Evolutionary conservation across 2,797 vertebrate species (phyloP), one percentile per base, ranked within the genome.

Genomic region (Cichlasoma orientale): DNA sequence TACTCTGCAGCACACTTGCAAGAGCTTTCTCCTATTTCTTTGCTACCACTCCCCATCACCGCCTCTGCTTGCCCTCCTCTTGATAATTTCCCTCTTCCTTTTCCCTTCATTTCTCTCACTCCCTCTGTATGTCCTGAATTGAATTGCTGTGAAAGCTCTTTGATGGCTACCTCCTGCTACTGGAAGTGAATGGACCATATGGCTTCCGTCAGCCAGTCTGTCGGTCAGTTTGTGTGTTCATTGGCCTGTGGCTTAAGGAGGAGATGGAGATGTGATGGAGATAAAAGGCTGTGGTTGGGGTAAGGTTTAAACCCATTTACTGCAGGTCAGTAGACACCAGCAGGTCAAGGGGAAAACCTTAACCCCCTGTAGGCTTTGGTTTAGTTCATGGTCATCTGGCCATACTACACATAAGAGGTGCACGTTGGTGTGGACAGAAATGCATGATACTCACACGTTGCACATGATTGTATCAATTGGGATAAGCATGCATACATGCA

Each of bases 131-230:
- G 31, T 77, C 84, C 83, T 89, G 89, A 89, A 84, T 86, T 82
- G 87, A 90, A 83, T 77, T 89, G 74, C 81, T 75, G 77, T 77
- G 86, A 86, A 77, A 84, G 86, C 81, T 86, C 88, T 94, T 95
- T 93, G 91, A 93, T 91, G 90, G 78, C 84, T 89, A 91, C 91
- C 93, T 93, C 91, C 92, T 83, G 86, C 91, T 82, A 87, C 72
- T 89, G 89, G 75, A 92, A 87, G 84, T 91, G 94, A 94, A 93
- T 85, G 84, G 88, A 81, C 92, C 94, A 95, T 95, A 95, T 95
- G 94, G 91, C 89, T 88, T 85, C 84, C 78, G 83, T 90, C 90
- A 77, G 88, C 73, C 85, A 75, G 87, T 90, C 88, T 71, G 79
- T 87, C 27, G 81, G 89, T 90, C 87, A 82, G 87, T 79, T 82